These are phyloP conservation scores for Typhlichthys subterraneus DNA, from an alignment of 2,797 vertebrate species.

Conservation along the genomic window DNA sequence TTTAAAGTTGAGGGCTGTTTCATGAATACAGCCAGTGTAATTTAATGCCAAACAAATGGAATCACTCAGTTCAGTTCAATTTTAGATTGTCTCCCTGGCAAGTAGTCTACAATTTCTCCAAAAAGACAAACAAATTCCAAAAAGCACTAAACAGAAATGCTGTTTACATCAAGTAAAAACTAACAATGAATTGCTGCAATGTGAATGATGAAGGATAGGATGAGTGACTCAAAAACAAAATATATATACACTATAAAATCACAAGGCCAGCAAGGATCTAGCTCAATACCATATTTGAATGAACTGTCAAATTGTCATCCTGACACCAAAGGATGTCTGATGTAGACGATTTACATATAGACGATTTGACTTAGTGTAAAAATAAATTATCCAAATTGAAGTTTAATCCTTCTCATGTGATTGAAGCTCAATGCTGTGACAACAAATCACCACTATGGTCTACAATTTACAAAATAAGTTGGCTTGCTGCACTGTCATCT, in stretches of 20 bases:
- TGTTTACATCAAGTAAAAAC: not conserved
- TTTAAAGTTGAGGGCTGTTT: slow-evolving; percentile 24
- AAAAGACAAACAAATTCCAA: not conserved
- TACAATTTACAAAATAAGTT: no score
- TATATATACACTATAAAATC: not conserved
- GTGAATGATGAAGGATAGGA: slow-evolving; percentile 43
- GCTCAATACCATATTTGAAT: slow-evolving; percentile 17
- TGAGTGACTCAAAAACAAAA: slow-evolving; percentile 43
- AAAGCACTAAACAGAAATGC: not conserved
- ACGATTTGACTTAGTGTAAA: slow-evolving; percentile 5
- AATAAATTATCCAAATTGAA: slow-evolving; percentile 39
- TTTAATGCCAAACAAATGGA: no score
- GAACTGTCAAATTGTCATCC: slow-evolving; percentile 37
- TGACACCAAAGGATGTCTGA: slow-evolving; percentile 24
- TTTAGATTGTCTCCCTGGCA: not conserved
- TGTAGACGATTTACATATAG: slow-evolving; percentile 30
- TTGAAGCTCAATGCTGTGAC: not conserved
- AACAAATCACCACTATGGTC: no score
- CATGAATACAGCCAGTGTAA: slow-evolving; percentile 14
- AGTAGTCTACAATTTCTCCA: not conserved
- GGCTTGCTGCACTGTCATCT: no score
- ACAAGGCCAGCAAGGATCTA: slow-evolving; percentile 1
- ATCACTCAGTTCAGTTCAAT: no score
- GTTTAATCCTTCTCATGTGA: not conserved
- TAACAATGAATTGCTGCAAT: slow-evolving; percentile 23